Evolutionary conservation across 2,797 vertebrate species (phyloP), one percentile per base, ranked within the genome.

Genomic region (Merluccius polli): DNA sequence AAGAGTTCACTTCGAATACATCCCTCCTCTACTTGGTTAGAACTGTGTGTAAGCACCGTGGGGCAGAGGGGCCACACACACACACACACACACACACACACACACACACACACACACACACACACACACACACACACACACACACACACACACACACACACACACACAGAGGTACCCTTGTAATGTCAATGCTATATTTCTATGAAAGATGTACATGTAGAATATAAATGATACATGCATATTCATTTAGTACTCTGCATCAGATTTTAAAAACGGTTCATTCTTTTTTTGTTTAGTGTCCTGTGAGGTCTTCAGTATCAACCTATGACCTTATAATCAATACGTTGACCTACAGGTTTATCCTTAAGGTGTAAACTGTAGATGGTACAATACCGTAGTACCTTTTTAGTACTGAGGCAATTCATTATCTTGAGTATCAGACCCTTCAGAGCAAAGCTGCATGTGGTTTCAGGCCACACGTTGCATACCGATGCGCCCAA

Each of bases 1-100:
- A 94, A 94, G 94, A 84, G 84, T 85, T 78, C 84, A 81, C 83
- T 85, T 81, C 72, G 82, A 91, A 87, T 80, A 84, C 88, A 86
- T 84, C 84, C 84, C 81, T 85, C 68, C 78, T 84, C 77, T 75
- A 79, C 84, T 79, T 77, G 73, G 73, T 73, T 82, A 79, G 81
- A 83, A 79, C 79, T 84, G 77, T 82, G 78, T 79, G 85, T 80
- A 81, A 79, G 86, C 83, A 85, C 87, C 87, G 81, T 80, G 83
- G 90, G 88, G 84, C 84, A 75, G 73, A 59, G 71, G 32, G 78
- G n/a, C 27, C 73, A 38, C 72, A 73, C 72, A 77, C 75, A 72
- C 70, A 41, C 69, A 71, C 75, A 38, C 33, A 75, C 74, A 75
- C 67, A 48, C 74, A 75, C 74, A 75, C 74, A 67, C 74, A 29